Percentiles rank a stretch among this genome's conserved stretches.
phyloP scores from a whole-genome alignment of 2,113 vertebrate species.

The Neotoma lepida region DNA sequence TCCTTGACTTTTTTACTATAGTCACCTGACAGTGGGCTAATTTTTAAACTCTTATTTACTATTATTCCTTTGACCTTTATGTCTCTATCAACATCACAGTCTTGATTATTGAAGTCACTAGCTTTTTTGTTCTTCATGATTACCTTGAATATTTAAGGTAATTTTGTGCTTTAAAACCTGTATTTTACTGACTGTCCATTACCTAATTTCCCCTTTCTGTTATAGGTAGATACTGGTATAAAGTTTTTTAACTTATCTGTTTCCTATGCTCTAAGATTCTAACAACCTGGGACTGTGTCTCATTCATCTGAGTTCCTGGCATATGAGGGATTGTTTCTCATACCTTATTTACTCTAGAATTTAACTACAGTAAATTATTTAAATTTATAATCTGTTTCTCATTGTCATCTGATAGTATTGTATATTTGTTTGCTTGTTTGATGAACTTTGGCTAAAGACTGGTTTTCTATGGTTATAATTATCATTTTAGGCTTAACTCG shows the following conservation, averaged over 20 bases:
- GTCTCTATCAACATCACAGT: not conserved
- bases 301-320: not conserved
- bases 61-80: not conserved
- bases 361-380: slow-evolving; percentile 20
- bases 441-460: slow-evolving; percentile 1
- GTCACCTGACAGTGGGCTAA: not conserved
- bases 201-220: not conserved
- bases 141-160: not conserved
- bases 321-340: not conserved
- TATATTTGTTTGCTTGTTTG: slow-evolving; percentile 19
- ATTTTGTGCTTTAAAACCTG: slow-evolving; percentile 3
- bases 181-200: not conserved
- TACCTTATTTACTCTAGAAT: not conserved
- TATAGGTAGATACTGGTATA: not conserved
- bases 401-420: slow-evolving; percentile 15
- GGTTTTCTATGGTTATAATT: slow-evolving; percentile 34
- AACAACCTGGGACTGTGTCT: not conserved
- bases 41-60: not conserved
- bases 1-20: not conserved
- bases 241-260: not conserved
- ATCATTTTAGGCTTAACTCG: slow-evolving; percentile 22
- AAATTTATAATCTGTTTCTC: slow-evolving; percentile 25
- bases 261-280: not conserved
- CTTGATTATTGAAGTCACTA: not conserved
- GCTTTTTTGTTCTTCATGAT: not conserved